phyloP scores from a whole-genome alignment of 2,888 invertebrate species.

The Drosophila koepferae region DNA sequence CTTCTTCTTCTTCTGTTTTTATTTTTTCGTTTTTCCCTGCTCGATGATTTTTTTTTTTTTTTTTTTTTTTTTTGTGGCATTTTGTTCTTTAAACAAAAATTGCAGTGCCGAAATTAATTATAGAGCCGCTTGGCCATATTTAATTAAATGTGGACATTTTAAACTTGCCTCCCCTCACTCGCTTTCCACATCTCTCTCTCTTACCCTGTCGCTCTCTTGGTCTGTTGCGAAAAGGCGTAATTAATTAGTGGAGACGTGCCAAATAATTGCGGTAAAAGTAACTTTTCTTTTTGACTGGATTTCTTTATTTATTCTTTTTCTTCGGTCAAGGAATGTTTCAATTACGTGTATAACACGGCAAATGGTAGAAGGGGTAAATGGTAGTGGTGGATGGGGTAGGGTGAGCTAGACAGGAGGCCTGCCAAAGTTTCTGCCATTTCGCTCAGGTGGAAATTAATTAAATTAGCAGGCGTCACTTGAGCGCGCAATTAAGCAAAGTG shows the following conservation, averaged over 20 bases:
- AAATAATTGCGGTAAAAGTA: constrained; percentile 76
- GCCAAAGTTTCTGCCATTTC: constrained; percentile 60
- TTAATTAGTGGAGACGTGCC: constrained; percentile 78
- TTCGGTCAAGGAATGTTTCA: constrained; percentile 76
- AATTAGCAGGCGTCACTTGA: constrained; percentile 78
- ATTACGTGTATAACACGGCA: constrained; percentile 73
- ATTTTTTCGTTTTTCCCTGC: constrained; percentile 2
- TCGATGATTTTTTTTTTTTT: constrained; percentile 33
- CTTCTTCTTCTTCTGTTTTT: constrained; percentile 1
- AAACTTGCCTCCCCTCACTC: constrained; percentile 42
- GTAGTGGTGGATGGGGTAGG: not conserved
- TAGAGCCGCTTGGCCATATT: constrained; percentile 75
- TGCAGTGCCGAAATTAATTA: constrained; percentile 77
- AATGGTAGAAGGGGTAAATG: constrained; percentile 16
- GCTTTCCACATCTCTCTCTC: constrained; percentile 1
- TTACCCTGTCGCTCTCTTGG: not conserved
- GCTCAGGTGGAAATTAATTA: constrained; percentile 79
- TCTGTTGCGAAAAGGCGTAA: constrained; percentile 71
- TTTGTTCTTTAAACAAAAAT: constrained; percentile 75
- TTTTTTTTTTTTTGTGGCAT: constrained; percentile 57
- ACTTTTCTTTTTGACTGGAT: constrained; percentile 66
- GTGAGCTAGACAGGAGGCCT: not conserved
- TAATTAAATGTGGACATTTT: constrained; percentile 78
- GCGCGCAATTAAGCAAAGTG: constrained; percentile 76
- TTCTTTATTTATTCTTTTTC: constrained; percentile 46